Evolutionary conservation across 2,888 invertebrate genomes (phyloP), one percentile per base, ranked within the genome.

Genomic region (Marronus borbonicus): DNA sequence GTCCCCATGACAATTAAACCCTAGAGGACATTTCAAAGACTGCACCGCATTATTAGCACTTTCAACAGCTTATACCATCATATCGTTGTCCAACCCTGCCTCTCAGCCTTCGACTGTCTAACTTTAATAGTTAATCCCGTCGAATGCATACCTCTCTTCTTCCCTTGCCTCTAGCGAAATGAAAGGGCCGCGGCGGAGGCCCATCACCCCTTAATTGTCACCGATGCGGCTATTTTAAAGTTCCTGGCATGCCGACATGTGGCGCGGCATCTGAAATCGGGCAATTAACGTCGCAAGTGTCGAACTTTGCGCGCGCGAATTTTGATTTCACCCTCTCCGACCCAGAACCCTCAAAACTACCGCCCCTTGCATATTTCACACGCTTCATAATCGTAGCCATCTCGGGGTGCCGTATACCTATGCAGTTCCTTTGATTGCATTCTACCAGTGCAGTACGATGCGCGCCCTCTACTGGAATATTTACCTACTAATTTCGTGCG

Each of bases 401-500:
- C 31, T 36, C 31, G 60, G 12, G 60, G 24, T 12, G 1, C 12
- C 24, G 17, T 24, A 58, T 58, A 12, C 60, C 28, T 24, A 24
- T 58, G 17, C 44, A 12, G 8, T 44, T 44, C 44, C 44, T 39
- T 39, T 39, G 39, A 39, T 39, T 39, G 39, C 39, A 39, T 39
- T 3, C 66, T 44, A 17, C 44, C 39, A 17, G 62, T 62, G 62
- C 62, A 68, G 49, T 24, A 20, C 44, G 39, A 44, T 44, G 44
- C 68, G 44, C 68, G 10, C 17, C 49, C 12, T 20, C 68, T 24
- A 68, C 24, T 68, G 49, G 44, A 68, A 49, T 68, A 68, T 68
- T 44, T 50, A 68, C 49, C 12, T 68, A 50, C 49, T 68, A 68
- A 68, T 68, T 68, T 24, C 20, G 68, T 44, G 8, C 12, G 8